Evolutionary conservation across 2,888 invertebrate genomes (phyloP).

Genomic region (Atethmia centrago): DNA sequence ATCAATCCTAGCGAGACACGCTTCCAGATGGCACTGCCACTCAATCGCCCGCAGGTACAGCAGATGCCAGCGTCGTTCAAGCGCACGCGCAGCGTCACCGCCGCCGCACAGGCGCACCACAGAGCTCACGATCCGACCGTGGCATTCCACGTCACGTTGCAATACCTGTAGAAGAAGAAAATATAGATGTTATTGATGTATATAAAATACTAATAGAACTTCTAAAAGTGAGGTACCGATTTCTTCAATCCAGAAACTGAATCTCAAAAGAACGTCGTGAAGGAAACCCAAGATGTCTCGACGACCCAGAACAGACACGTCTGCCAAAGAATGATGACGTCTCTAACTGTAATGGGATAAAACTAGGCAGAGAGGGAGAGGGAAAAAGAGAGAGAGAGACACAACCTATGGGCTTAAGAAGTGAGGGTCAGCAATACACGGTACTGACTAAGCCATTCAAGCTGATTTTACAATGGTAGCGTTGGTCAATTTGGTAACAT

Average conservation of each 20-base stretch:
- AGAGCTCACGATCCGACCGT: constrained; percentile 95
- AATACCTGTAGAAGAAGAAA: constrained; percentile 92
- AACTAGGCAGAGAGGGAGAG: not conserved
- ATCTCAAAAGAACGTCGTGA: not conserved
- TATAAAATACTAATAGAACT: constrained; percentile 2
- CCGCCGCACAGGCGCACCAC: constrained; percentile 94
- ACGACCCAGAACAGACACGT: not conserved
- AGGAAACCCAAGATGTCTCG: not conserved
- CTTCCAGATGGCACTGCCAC: constrained; percentile 97
- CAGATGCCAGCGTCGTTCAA: constrained; percentile 97
- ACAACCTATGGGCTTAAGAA: not conserved
- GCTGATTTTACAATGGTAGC: too few species aligned
- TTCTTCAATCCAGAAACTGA: not conserved
- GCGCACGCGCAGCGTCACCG: constrained; percentile 92
- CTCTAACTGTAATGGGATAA: not conserved
- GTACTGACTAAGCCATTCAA: not conserved
- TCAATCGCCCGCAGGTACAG: constrained; percentile 97
- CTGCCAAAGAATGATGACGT: not conserved
- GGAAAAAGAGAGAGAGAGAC: not conserved
- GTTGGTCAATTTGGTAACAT: constrained; percentile 7
- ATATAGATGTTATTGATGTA: constrained; percentile 36
- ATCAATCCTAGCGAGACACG: constrained; percentile 93
- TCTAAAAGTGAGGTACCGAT: not conserved
- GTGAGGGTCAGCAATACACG: not conserved
- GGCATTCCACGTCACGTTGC: constrained; percentile 98